phyloP scores from a whole-genome alignment of 1,140 invertebrate genomes.

The Hermetia illucens region DNA sequence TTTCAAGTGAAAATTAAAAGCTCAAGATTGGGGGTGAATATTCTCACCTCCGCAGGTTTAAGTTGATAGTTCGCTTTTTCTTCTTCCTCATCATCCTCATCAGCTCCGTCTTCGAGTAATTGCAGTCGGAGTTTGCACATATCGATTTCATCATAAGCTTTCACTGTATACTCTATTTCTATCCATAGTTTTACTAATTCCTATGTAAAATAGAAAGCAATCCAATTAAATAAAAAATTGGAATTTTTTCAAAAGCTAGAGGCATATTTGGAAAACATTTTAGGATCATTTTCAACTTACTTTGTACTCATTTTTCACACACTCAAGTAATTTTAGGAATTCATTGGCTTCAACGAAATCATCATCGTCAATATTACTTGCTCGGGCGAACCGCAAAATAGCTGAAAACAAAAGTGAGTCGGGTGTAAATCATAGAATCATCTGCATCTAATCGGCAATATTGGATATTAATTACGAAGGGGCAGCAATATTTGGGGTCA shows the following conservation, averaged over 20 bases:
- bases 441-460: too few relatives aligned
- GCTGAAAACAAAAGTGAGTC: conserved; percentile 15
- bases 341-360: conserved; percentile 35
- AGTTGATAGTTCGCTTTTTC: conserved; percentile 20
- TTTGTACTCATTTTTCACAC: conserved; percentile 53
- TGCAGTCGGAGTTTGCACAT: conserved; percentile 56
- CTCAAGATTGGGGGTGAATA: too few relatives aligned
- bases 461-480: too few relatives aligned
- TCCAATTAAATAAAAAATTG: background rate
- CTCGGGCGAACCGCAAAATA: conserved; percentile 13
- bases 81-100: conserved; percentile 15
- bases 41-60: too few relatives aligned
- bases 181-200: conserved; percentile 24
- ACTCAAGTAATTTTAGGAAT: conserved; percentile 43
- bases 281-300: too few relatives aligned
- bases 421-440: too few relatives aligned
- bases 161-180: conserved; percentile 24
- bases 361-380: conserved; percentile 16
- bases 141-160: conserved; percentile 53
- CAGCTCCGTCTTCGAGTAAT: conserved; percentile 33
- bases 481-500: too few relatives aligned
- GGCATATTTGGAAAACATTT: background rate
- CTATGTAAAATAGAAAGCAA: conserved; percentile 28
- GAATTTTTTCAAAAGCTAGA: too few relatives aligned
- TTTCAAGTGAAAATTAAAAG: too few relatives aligned